Percentiles rank a stretch among this genome's conserved stretches.
These are phyloP conservation scores for Cynoglossus semilaevis DNA, from an alignment of 2,113 vertebrate species.

Conservation along the genomic window DNA sequence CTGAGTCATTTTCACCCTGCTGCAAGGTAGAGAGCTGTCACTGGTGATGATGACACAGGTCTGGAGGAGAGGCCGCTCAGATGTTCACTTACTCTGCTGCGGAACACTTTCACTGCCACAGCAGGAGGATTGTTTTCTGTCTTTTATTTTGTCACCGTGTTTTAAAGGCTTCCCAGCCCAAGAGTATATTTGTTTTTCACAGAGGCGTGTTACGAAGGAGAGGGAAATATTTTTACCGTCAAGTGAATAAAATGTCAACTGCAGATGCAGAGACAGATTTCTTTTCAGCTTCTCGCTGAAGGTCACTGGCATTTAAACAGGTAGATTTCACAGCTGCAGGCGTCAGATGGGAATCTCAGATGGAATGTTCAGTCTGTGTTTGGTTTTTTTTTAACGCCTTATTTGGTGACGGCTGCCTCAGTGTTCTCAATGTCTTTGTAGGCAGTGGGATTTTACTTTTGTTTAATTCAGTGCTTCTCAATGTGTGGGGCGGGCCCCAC, in stretches of 20 bases:
- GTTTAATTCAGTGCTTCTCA: no score
- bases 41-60: conserved; percentile 35
- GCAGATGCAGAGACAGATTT: conserved; percentile 23
- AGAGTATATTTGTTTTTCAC: not conserved
- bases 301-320: conserved; percentile 4
- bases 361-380: no score
- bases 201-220: not conserved
- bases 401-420: no score
- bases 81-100: conserved; percentile 3
- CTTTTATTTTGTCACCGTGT: not conserved
- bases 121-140: not conserved
- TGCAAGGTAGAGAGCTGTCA: conserved; percentile 47
- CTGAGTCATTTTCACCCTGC: conserved; percentile 63
- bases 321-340: conserved; percentile 17
- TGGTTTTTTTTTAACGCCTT: no score
- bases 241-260: no score
- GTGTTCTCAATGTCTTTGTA: no score
- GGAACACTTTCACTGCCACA: not conserved
- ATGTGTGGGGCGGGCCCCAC: no score
- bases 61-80: conserved; percentile 12
- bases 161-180: not conserved
- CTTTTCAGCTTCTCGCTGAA: conserved; percentile 11
- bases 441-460: no score
- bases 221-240: not conserved
- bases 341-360: conserved; percentile 11